These are phyloP conservation scores for Leptoclinus maculatus DNA, from an alignment of 2,797 vertebrate species.

Conservation along the genomic window DNA sequence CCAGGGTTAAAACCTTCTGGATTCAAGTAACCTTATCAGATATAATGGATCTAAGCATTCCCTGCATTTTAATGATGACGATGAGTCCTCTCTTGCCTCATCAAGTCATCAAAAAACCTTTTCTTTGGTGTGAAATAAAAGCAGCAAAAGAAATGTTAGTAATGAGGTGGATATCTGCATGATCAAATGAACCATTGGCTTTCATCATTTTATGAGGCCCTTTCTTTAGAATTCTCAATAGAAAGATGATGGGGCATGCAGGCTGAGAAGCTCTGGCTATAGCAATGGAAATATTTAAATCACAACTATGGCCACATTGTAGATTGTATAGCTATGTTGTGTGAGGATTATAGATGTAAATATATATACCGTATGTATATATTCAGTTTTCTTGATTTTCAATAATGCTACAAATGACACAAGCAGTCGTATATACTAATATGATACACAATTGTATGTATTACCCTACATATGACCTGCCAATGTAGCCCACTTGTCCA, in stretches of 20 bases:
- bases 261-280: neutral
- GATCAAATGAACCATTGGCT: neutral
- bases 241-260: neutral
- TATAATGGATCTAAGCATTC: neutral
- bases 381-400: too few relatives aligned
- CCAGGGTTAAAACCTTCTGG: neutral
- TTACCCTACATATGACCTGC: neutral
- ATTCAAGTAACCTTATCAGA: neutral
- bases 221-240: neutral
- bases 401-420: too few relatives aligned
- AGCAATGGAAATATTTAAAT: neutral
- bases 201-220: neutral
- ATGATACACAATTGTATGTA: neutral
- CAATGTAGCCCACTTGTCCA: neutral
- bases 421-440: too few relatives aligned
- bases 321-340: neutral
- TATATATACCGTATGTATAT: neutral
- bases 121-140: neutral
- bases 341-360: neutral
- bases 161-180: neutral
- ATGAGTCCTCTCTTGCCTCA: neutral
- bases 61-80: neutral
- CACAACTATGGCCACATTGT: neutral
- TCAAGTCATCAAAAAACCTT: neutral
- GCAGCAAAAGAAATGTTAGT: neutral